Evolutionary conservation across 53 echinoderm and acorn worm species (phyloP).

Genomic region (Luidia sarsii): DNA sequence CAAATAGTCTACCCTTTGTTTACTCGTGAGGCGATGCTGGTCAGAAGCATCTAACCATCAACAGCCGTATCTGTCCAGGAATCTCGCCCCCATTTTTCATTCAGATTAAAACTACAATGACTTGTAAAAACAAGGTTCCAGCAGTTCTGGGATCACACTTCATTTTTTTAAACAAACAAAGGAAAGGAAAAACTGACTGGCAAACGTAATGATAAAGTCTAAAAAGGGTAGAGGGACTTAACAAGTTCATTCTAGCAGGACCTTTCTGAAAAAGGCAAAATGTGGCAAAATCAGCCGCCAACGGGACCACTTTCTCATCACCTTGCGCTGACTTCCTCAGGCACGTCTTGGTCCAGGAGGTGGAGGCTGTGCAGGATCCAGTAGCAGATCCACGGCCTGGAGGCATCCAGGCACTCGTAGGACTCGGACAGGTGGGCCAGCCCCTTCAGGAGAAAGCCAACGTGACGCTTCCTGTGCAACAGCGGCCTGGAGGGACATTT

Average conservation of each 20-base stretch:
- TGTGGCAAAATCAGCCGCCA: too few species aligned
- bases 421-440: conserved; percentile 75
- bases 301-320: conserved; percentile 46
- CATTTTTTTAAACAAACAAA: too few species aligned
- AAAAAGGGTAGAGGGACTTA: background rate
- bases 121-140: too few species aligned
- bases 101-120: too few species aligned
- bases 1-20: too few species aligned
- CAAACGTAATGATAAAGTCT: background rate
- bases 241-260: background rate
- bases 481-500: conserved; percentile 53
- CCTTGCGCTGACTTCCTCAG: conserved; percentile 70
- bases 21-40: too few species aligned
- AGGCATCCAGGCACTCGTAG: conserved; percentile 95
- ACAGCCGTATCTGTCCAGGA: too few species aligned
- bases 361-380: conserved; percentile 95
- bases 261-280: too few species aligned
- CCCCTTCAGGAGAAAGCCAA: conserved; percentile 83
- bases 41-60: too few species aligned
- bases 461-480: conserved; percentile 81
- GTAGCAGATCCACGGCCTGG: conserved; percentile 97
- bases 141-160: too few species aligned
- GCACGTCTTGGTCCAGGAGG: conserved; percentile 79
- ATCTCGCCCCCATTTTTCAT: too few species aligned
- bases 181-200: too few species aligned